Base-by-base conservation (phyloP, 2,113 vertebrate species). In the Pogona vitticeps region DNA sequence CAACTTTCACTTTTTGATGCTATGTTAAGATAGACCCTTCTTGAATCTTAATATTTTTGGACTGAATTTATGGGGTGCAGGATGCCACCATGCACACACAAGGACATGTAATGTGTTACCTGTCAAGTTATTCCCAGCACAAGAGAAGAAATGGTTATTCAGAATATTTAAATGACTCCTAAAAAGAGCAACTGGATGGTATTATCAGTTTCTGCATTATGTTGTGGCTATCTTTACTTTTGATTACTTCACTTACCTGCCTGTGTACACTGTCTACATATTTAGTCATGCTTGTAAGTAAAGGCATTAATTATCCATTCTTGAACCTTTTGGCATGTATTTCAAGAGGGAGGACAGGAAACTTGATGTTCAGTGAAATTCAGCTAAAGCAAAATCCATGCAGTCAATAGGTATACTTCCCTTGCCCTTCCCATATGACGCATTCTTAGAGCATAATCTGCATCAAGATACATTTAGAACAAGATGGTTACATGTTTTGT, bases 401-500 rank as follows among this genome's bases (percentile, higher is more conserved):
- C 83, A 90, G 90, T 84, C 6, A 56, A 56, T 26, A 36, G 23
- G 78, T 94, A 85, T 82, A 86, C 86, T 90, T 94, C 91, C 36
- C 26, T 91, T 93, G 95, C 94, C 82, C 63, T 91, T 94, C 91
- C 70, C 84, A 91, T 84, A 76, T 90, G 77, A 94, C 91, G 26
- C 79, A 28, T 65, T 38, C 84, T 84, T 93, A 86, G 18, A 6
- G 61, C 84, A 0, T 46, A 95, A 94, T 93, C 84, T 91, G 85
- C 92, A 86, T 92, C 89, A 92, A 95, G 94, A 86, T 82, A 90
- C 82, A n/a, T 68, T 93, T 94, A 88, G 90, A 84, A 91, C 91
- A 89, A 86, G 92, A 93, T 85, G 93, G 93, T 94, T 92, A 90
- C 91, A 92, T 88, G 94, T 92, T 97, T 94, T 94, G 83, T 96